Evolutionary conservation across 2,797 vertebrate species (phyloP), one percentile per base, ranked within the genome.

Genomic region (Vipera latastei): DNA sequence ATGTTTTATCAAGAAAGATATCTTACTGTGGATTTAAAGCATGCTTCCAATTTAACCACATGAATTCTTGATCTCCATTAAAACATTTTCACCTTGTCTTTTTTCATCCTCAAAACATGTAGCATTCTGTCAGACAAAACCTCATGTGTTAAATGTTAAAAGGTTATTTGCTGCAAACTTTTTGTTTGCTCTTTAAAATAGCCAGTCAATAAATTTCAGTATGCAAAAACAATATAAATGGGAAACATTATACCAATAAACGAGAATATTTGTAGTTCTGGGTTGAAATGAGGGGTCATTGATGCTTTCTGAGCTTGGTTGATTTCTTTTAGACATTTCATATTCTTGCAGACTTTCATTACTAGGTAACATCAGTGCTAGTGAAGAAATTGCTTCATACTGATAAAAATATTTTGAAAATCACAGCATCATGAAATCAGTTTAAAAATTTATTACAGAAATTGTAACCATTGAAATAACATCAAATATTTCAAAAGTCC

Each of bases 371-470:
- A 73, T 73, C 32, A 73, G 32, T 73, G 32, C 2, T 73, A 73
- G 32, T 73, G 38, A 73, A 38, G 32, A 73, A 73, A 73, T 73
- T 86, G 25, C 12, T 65, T 26, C 13, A 69, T 90, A 92, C 18
- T 51, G 26, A 78, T 59, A 12, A 48, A n/a, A 18, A 69, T 48
- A 69, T 25, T 92, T 85, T 32, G 38, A 90, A 89, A 14, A 59
- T 20, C 55, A 60, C 44, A 32, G 32, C 57, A 53, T 7, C 32
- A 87, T 69, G 69, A 92, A 55, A 56, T 86, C 25, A 65, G 89
- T 92, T 92, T 6, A 87, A 86, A 89, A n/a, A 73, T 88, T 90
- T 92, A 92, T 92, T 93, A 44, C 11, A 86, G 61, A n/a, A n/a
- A 12, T 87, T 93, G 7, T 59, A 87, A 93, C 61, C 87, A 51